Evolutionary conservation across 2,888 invertebrate genomes (phyloP), one percentile per base, ranked within the genome.

Genomic region (Bombylius major): DNA sequence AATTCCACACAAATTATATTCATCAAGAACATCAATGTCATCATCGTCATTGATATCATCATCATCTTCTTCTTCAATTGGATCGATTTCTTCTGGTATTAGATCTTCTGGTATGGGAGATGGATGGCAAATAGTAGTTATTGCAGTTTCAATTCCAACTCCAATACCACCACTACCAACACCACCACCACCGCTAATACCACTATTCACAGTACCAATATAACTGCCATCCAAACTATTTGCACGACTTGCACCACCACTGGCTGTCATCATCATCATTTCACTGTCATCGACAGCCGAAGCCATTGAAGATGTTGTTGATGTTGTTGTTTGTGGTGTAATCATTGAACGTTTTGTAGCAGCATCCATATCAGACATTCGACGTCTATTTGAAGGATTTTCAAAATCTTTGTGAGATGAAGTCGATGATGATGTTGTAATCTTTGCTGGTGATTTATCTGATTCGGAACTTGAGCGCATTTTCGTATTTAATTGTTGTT

Each of bases 381-480:
- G 50, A 14, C 44, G 50, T 11, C 50, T 34, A 45, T 34, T 49
- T 14, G 46, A 14, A 45, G 5, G 36, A 42, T 14, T 42, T 11
- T 49, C 54, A 33, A 44, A 14, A n/a, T 50, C 54, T 12, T 50
- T 50, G 5, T 49, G 42, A n/a, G 49, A 13, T 48, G 13, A 13
- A 12, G 42, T 14, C 8, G 47, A 9, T 34, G 36, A 23, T n/a
- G 32, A 36, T 49, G 14, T 13, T 34, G 34, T 14, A 39, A 5
- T 49, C 9, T 12, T 42, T 12, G 23, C 36, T 36, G 46, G 5
- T 46, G 32, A 11, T 45, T 56, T 56, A 44, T 56, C 56, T 52
- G 56, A 56, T 53, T 56, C 56, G 7, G 53, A 56, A 39, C 23
- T 56, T 31, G 56, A 56, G 36, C 53, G 56, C n/a, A 56, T 50